These are phyloP conservation scores for Enteromius paludinosus DNA, from an alignment of 2,797 vertebrate species.

Conservation along the genomic window DNA sequence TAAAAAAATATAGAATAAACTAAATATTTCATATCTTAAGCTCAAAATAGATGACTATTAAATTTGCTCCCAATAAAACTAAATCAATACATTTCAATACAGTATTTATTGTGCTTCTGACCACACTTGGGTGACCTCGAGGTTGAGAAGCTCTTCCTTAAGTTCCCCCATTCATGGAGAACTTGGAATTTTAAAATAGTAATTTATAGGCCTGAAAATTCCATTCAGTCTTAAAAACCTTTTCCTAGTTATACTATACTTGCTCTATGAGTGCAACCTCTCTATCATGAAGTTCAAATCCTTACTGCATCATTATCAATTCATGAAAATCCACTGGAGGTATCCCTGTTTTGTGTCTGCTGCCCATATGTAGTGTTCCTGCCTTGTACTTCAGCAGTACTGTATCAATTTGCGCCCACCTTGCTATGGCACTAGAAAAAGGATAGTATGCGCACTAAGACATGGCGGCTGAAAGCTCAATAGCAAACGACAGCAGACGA, in stretches of 20 bases:
- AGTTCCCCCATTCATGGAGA: background rate
- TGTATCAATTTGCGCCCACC: slow-evolving; percentile 39
- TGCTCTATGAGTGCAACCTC: background rate
- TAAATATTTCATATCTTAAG: background rate
- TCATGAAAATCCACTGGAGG: no score
- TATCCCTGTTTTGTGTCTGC: background rate
- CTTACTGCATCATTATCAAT: background rate
- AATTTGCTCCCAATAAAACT: background rate
- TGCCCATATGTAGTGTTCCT: slow-evolving; percentile 16
- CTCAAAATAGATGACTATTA: background rate
- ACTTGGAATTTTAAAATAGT: background rate
- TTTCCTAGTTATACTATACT: background rate
- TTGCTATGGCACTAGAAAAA: slow-evolving; percentile 46
- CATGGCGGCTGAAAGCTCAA: slow-evolving; percentile 49
- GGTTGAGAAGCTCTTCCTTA: background rate
- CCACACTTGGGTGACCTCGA: background rate
- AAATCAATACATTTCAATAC: background rate
- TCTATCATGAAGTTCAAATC: background rate
- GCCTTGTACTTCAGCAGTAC: slow-evolving; percentile 17
- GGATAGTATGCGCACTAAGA: slow-evolving; percentile 52
- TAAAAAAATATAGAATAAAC: background rate
- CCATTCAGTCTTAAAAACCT: background rate
- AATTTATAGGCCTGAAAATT: background rate
- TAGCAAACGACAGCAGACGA: slow-evolving; percentile 38
- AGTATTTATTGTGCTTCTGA: background rate